Base-by-base conservation (phyloP, 2,113 vertebrate species). In the Hydrolagus affinis region DNA sequence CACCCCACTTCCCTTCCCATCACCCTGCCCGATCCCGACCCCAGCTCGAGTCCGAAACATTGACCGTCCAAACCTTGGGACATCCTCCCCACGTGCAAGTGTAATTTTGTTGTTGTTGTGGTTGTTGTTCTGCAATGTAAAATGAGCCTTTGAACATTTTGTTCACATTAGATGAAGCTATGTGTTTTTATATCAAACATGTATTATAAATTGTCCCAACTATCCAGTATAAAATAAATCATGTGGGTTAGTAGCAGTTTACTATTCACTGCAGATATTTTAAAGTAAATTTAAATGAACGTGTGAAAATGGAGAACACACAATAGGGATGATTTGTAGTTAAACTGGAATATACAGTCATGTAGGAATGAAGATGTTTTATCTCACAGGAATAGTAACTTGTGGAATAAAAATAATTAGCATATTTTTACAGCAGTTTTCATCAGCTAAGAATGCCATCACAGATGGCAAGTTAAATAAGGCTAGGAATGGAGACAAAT, bases 81-180 rank as follows among this genome's bases (percentile, higher is more conserved):
- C n/a, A n/a, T n/a, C n/a, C n/a, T n/a, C n/a, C n/a, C n/a, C n/a
- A n/a, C n/a, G n/a, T n/a, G n/a, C n/a, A n/a, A n/a, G n/a, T n/a
- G n/a, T n/a, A n/a, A n/a, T n/a, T n/a, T n/a, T n/a, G n/a, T n/a
- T n/a, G n/a, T n/a, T n/a, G n/a, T n/a, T n/a, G n/a, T n/a, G n/a
- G n/a, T n/a, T n/a, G n/a, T n/a, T n/a, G n/a, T 44, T 44, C 6
- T 44, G 44, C 44, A 44, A 78, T 60, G 57, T 32, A 60, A 78
- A n/a, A 78, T 78, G 75, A 11, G 23, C 23, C 75, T 59, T 32
- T 76, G 21, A 32, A 78, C 21, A 78, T 78, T 78, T 60, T 78
- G 23, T 44, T 44, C 6, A 44, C 6, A 3, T 44, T 44, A 44
- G 44, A 44, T 44, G 44, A 6, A 44, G 44, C 44, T 44, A 44